Conservation (phyloP, 2,797 vertebrate species). For the Anas bernieri region DNA sequence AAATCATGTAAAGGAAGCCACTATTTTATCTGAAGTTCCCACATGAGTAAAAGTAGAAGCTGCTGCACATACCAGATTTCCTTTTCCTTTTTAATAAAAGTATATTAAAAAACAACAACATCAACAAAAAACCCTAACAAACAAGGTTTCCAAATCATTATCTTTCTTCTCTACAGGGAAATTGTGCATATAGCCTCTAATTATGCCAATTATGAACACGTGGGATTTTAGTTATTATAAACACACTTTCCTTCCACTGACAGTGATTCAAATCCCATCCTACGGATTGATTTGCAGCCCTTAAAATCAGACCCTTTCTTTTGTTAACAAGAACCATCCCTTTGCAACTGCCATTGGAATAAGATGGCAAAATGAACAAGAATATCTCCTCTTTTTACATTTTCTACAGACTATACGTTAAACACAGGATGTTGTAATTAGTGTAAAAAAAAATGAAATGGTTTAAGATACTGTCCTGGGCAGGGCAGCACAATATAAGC, state of each 20-base stretch:
- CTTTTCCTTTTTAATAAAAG: constrained; percentile 64
- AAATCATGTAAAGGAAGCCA: constrained; percentile 50
- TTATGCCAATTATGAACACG: constrained; percentile 58
- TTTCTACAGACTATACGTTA: not conserved
- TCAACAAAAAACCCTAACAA: constrained; percentile 28
- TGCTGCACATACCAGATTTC: constrained; percentile 48
- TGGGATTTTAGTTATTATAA: constrained; percentile 58
- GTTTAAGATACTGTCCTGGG: not conserved
- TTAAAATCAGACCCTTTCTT: not conserved
- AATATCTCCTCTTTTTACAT: not conserved
- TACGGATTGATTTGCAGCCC: constrained; percentile 8
- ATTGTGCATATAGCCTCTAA: constrained; percentile 52
- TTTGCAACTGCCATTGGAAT: not conserved
- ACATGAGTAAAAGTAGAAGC: constrained; percentile 13
- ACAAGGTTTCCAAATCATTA: constrained; percentile 67
- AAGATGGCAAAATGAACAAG: not conserved
- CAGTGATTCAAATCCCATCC: constrained; percentile 19
- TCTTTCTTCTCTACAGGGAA: constrained; percentile 50
- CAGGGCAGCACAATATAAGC: not conserved
- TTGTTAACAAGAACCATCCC: not conserved
- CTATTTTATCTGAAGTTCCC: constrained; percentile 49
- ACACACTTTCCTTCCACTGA: constrained; percentile 44
- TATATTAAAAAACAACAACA: constrained; percentile 46
- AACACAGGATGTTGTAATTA: not conserved
- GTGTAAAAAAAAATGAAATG: not conserved